A percentile compares a stretch with the other conserved stretches of the same genome.
Evolutionary conservation across 2,797 vertebrate species (phyloP).

Genomic region (Eospalax fontanierii): DNA sequence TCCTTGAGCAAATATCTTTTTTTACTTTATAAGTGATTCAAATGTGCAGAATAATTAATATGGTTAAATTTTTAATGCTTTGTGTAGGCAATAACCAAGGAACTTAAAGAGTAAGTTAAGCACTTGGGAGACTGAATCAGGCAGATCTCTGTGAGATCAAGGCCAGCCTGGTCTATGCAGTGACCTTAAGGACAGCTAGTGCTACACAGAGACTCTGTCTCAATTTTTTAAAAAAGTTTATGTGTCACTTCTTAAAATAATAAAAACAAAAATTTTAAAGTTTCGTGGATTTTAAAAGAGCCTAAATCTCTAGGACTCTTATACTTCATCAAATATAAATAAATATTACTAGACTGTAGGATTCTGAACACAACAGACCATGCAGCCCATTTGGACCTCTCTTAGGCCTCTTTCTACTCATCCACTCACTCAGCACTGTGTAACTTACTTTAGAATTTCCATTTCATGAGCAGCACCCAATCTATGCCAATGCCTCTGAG

Average conservation of each 20-base stretch:
- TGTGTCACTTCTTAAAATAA: slow-evolving; percentile 54
- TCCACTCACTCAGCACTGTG: slow-evolving; percentile 86
- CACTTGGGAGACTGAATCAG: no score
- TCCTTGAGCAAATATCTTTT: slow-evolving; percentile 12
- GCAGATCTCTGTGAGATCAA: no score
- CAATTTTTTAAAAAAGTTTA: no score
- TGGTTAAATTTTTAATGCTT: background rate
- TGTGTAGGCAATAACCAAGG: slow-evolving; percentile 22
- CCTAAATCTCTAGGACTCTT: slow-evolving; percentile 52
- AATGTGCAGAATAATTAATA: slow-evolving; percentile 35
- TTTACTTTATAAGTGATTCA: background rate
- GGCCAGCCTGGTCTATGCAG: no score
- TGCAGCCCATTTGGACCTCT: slow-evolving; percentile 78
- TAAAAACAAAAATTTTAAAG: slow-evolving; percentile 58
- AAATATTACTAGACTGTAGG: slow-evolving; percentile 1
- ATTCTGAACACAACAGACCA: background rate
- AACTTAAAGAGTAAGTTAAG: background rate
- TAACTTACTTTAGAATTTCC: slow-evolving; percentile 94
- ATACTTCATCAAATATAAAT: slow-evolving; percentile 56
- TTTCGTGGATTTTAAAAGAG: slow-evolving; percentile 53
- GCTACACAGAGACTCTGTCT: background rate
- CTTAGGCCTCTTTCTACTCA: slow-evolving; percentile 85
- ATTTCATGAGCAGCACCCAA: slow-evolving; percentile 88
- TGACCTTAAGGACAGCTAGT: no score
- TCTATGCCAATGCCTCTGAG: slow-evolving; percentile 5